Evolutionary conservation across 2,888 invertebrate species (phyloP), one percentile per base, ranked within the genome.

Genomic region (Iphiclides podalirius): DNA sequence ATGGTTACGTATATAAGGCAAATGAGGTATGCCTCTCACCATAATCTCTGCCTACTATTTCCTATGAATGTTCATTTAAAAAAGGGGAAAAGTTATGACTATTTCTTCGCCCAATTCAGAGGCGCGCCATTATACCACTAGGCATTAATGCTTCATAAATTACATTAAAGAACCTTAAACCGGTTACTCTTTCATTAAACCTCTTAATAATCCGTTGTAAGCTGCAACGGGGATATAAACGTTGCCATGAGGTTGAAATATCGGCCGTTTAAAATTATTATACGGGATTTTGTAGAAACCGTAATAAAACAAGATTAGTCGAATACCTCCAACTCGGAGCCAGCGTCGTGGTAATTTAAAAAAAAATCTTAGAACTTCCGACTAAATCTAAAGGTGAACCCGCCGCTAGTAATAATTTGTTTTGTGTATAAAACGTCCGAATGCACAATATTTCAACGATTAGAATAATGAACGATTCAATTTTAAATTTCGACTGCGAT

Each of bases 381-480:
- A 17, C 14, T 35, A 35, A 47, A 39, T 26, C 16, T 26, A 34
- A 40, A 23, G 33, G 14, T 42, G 37, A 11, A 6, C 9, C 12
- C 41, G 14, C 13, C 2, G 11, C n/a, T n/a, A n/a, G n/a, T n/a
- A n/a, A n/a, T 11, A 15, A 11, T 33, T 35, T 47, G 23, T 48
- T 47, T 47, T 28, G 28, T 47, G n/a, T 47, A 52, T 44, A 50
- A 20, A 46, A 49, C 23, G 52, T 37, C 44, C 44, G 34, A 50
- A 39, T 44, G 28, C 45, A 31, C 31, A 50, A 52, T 50, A 55
- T 50, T 50, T 50, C 47, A 55, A 47, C 52, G 53, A 44, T 52
- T 53, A 56, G 50, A 47, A 49, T 52, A 47, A 53, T 53, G 52
- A 53, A 51, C 48, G 51, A 53, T 53, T 53, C 47, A 44, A 52